A percentile compares a stretch with the other conserved stretches of the same genome.
phyloP scores from a whole-genome alignment of 2,797 vertebrate genomes.

The Falco biarmicus region DNA sequence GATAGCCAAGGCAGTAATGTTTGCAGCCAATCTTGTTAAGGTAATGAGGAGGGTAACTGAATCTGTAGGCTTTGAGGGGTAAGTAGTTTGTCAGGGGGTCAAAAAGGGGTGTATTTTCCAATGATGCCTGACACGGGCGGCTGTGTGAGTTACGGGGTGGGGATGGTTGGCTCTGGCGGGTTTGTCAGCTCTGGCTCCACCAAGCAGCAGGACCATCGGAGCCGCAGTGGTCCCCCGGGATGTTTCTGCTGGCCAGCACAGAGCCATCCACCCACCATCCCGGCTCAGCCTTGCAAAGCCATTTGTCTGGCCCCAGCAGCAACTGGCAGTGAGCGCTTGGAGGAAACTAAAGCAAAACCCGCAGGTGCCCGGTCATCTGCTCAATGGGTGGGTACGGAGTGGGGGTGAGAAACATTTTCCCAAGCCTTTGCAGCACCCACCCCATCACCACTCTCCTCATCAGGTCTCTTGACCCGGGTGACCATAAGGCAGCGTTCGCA shows the following conservation, averaged over 20 bases:
- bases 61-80: background rate
- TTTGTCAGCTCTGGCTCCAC: background rate
- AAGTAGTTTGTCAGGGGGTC: background rate
- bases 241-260: background rate
- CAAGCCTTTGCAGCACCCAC: too few species aligned
- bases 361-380: accelerated
- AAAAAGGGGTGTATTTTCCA: background rate
- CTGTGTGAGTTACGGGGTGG: accelerated
- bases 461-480: background rate
- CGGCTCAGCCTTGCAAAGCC: background rate
- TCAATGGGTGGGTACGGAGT: accelerated
- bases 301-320: background rate
- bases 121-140: accelerated
- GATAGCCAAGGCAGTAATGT: background rate
- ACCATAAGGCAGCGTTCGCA: background rate
- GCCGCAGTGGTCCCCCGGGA: accelerated
- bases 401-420: background rate
- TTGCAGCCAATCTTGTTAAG: background rate
- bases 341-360: background rate
- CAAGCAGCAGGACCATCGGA: background rate
- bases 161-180: background rate
- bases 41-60: background rate
- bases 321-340: accelerated
- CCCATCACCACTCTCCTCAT: background rate
- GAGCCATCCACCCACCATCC: accelerated